These are phyloP conservation scores for Halictus rubicundus DNA, from an alignment of 1,140 invertebrate genomes.

Conservation along the genomic window DNA sequence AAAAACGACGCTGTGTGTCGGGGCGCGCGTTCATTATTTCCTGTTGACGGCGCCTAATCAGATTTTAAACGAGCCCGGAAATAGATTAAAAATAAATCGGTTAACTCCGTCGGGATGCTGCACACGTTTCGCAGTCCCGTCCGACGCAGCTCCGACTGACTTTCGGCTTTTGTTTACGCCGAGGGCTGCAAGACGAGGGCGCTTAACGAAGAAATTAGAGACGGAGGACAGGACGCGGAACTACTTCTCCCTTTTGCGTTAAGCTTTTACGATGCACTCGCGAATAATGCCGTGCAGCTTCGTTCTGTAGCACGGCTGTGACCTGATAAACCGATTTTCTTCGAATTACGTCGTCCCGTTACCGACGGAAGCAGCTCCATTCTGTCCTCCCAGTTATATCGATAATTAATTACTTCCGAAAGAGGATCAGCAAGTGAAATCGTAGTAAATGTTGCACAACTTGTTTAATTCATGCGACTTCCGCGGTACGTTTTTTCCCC, in stretches of 20 bases:
- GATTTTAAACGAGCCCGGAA: constrained; percentile 19
- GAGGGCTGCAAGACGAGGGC: constrained; percentile 2
- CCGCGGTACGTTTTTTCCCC: not conserved
- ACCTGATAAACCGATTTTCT: constrained; percentile 45
- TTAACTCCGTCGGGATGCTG: not conserved
- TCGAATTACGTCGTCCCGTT: constrained; percentile 31
- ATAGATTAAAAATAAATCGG: constrained; percentile 18
- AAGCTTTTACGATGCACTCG: constrained; percentile 56
- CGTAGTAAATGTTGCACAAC: constrained; percentile 1
- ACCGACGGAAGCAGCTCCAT: constrained; percentile 19
- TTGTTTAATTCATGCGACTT: constrained; percentile 18
- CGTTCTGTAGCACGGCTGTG: constrained; percentile 22
- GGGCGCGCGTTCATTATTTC: not conserved
- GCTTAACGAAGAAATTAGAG: constrained; percentile 58
- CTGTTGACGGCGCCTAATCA: constrained; percentile 18
- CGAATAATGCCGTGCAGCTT: constrained; percentile 33
- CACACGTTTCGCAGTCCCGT: not conserved
- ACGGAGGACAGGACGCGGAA: constrained; percentile 6
- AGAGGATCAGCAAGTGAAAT: not conserved
- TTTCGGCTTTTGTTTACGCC: constrained; percentile 31
- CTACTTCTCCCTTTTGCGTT: constrained; percentile 48
- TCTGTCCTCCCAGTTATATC: not conserved
- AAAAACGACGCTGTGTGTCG: not conserved
- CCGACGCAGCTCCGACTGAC: not conserved
- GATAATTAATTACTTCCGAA: constrained; percentile 7